Evolutionary conservation across 2,888 invertebrate species (phyloP), one percentile per base, ranked within the genome.

Genomic region (Amphipoea lucens): DNA sequence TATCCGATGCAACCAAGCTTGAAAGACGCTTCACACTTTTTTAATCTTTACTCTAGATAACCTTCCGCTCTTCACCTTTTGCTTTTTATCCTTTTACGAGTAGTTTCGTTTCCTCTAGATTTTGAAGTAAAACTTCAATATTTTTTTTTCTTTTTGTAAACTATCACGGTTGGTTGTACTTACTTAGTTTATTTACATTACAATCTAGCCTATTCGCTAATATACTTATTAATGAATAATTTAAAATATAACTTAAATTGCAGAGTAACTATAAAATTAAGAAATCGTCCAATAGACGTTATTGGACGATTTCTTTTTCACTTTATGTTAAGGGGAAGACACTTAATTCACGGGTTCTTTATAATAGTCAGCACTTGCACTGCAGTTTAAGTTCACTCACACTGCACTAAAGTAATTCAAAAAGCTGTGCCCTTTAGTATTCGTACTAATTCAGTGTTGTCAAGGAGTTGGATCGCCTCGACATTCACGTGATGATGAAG

Each of bases 31-130:
- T 65, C 14, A 40, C 36, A 45, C 14, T 79, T 40, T 45, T 54
- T n/a, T n/a, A 11, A 78, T 78, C 80, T 79, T 4, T 48, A 36
- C 48, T 79, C 29, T n/a, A 1, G 42, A 70, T 70, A 54, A 70
- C 45, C 42, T 51, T 17, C 6, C 5, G 11, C 0, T 23, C 57
- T 62, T 42, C 23, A 62, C 11, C 62, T 42, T 69, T 62, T n/a
- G 42, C 5, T 69, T 62, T 45, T 17, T 77, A 4, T 76, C 20
- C 2, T 54, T 77, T 65, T 45, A 54, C 5, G 4, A 36, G 9
- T n/a, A 78, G 9, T 23, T 77, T 76, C 12, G 20, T 62, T 76
- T 51, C 7, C 2, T 36, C 9, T 14, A 4, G 4, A 2, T 77
- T 45, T 54, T 54, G 4, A 9, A 29, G 6, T 23, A 23, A 57